phyloP scores from a whole-genome alignment of 2,888 invertebrate genomes.

The Drosophila lacicola region DNA sequence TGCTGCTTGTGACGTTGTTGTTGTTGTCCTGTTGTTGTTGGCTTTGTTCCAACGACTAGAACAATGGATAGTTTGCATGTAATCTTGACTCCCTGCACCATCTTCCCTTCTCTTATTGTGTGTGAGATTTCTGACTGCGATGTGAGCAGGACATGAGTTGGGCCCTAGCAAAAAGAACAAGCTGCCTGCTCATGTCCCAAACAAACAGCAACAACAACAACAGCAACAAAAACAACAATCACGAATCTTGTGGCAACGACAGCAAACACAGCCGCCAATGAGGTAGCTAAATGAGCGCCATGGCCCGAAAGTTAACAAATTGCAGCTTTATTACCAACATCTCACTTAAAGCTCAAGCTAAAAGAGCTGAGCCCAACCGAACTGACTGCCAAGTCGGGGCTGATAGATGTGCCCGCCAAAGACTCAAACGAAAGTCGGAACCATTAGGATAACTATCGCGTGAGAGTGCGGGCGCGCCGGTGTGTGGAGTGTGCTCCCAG shows the following conservation, averaged over 20 bases:
- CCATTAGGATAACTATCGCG: conserved; percentile 82
- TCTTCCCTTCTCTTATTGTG: conserved; percentile 16
- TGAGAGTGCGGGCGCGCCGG: conserved; percentile 59
- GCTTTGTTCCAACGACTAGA: conserved; percentile 41
- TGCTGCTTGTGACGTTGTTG: conserved; percentile 24
- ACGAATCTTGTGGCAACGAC: conserved; percentile 66
- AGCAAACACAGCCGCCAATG: conserved; percentile 77
- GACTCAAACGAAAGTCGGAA: conserved; percentile 75
- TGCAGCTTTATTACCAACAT: conserved; percentile 81
- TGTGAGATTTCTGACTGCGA: conserved; percentile 53
- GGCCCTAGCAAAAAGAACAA: conserved; percentile 20
- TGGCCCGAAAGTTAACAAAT: conserved; percentile 73
- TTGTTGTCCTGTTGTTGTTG: conserved; percentile 2
- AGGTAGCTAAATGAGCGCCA: conserved; percentile 77
- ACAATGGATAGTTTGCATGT: conserved; percentile 79
- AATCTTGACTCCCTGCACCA: conserved; percentile 34
- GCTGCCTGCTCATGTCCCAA: conserved; percentile 39
- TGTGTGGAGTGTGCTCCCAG: conserved; percentile 25
- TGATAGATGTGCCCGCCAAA: conserved; percentile 78
- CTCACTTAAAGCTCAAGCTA: conserved; percentile 69
- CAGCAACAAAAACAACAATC: conserved; percentile 51
- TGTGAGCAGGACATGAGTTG: conserved; percentile 68
- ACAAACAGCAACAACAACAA: conserved; percentile 26
- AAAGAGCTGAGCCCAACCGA: conserved; percentile 28
- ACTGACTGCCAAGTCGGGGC: conserved; percentile 25